Percentiles rank a stretch among this genome's conserved stretches.
Conservation (phyloP, 2,888 invertebrate genomes). For the Spicauda simplicius region DNA sequence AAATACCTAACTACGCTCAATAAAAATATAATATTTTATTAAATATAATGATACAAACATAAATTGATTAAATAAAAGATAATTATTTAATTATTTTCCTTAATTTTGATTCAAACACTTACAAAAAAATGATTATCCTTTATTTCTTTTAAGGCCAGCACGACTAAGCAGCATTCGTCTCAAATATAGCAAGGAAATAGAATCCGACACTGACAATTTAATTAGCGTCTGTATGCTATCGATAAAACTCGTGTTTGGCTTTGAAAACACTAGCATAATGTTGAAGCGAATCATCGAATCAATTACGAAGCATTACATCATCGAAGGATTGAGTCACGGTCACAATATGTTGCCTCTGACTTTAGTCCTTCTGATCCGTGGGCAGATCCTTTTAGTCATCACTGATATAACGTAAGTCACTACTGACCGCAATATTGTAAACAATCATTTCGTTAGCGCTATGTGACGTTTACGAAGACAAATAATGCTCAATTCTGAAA, state of each 20-base stretch:
- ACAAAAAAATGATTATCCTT: too few species aligned
- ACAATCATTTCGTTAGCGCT: conserved; percentile 54
- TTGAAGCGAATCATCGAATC: conserved; percentile 69
- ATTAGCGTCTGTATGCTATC: conserved; percentile 37
- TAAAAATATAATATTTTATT: too few species aligned
- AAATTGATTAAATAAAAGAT: too few species aligned
- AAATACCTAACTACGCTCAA: too few species aligned
- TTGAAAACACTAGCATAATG: conserved; percentile 55
- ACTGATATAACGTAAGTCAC: conserved; percentile 60
- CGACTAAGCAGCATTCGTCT: not conserved
- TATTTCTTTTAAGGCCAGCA: not conserved
- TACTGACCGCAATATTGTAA: conserved; percentile 67
- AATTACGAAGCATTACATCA: conserved; percentile 78
- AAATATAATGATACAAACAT: too few species aligned
- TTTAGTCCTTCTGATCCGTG: conserved; percentile 69
- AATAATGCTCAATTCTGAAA: conserved; percentile 37
- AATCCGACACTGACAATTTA: conserved; percentile 16
- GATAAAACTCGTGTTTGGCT: conserved; percentile 34
- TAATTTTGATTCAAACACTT: too few species aligned
- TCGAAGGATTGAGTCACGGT: conserved; percentile 79
- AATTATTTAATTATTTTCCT: too few species aligned
- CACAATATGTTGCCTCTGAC: conserved; percentile 61
- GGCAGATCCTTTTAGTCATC: conserved; percentile 77
- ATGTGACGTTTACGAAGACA: conserved; percentile 53
- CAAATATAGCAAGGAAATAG: conserved; percentile 2